Evolutionary conservation across 2,113 vertebrate genomes (phyloP).

Genomic region (Centropristis striata): DNA sequence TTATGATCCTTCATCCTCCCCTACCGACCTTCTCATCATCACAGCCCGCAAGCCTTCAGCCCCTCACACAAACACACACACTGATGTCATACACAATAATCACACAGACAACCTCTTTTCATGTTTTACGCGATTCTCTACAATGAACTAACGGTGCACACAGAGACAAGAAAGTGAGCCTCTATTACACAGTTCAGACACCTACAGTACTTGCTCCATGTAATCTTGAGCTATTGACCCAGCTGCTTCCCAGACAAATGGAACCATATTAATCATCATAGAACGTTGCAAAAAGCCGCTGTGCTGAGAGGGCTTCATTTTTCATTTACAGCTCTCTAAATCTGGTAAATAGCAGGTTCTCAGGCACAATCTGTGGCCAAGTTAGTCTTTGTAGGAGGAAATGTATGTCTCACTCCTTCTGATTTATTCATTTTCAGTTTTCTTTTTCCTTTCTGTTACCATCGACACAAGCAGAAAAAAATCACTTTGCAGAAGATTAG

Average conservation of each 20-base stretch:
- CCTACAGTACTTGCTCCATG: constrained; percentile 53
- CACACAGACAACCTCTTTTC: constrained; percentile 34
- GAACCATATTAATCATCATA: constrained; percentile 76
- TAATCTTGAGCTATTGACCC: constrained; percentile 72
- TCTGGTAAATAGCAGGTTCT: constrained; percentile 51
- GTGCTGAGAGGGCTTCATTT: constrained; percentile 55
- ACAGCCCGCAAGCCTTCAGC: constrained; percentile 34
- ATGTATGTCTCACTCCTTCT: constrained; percentile 29
- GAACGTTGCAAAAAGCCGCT: constrained; percentile 56
- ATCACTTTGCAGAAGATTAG: constrained; percentile 42
- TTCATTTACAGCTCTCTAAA: constrained; percentile 49
- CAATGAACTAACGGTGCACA: constrained; percentile 50
- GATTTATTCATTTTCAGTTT: constrained; percentile 33
- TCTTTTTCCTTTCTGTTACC: neutral
- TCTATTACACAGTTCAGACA: constrained; percentile 58
- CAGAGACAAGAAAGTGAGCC: constrained; percentile 41
- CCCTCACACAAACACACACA: neutral
- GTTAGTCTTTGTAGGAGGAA: constrained; percentile 40
- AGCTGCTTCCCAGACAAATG: constrained; percentile 65
- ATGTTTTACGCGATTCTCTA: constrained; percentile 35
- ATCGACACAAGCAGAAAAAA: constrained; percentile 1
- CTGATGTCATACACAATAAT: constrained; percentile 40
- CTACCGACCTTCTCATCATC: constrained; percentile 62
- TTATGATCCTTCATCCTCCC: constrained; percentile 67
- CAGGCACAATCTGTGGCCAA: constrained; percentile 18